phyloP scores from a whole-genome alignment of 2,888 invertebrate genomes.

The Luperina testacea region DNA sequence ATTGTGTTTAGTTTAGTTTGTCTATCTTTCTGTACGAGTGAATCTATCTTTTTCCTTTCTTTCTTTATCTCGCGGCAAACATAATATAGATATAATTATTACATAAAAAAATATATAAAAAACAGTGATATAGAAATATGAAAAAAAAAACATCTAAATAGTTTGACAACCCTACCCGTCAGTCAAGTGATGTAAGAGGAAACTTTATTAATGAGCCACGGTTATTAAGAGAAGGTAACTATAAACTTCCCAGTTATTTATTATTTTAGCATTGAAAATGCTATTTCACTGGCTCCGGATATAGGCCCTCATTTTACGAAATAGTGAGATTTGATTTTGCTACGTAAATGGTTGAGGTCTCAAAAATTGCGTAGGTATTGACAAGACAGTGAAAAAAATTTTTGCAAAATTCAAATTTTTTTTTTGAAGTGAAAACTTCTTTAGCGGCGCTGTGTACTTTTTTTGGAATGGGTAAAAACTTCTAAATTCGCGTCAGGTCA shows the following conservation, averaged over 20 bases:
- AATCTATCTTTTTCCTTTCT: not conserved
- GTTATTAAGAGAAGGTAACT: not conserved
- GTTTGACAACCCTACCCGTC: conserved; percentile 49
- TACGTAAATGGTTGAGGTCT: no score
- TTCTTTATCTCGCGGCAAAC: not conserved
- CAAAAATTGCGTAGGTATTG: no score
- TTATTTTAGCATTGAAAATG: not conserved
- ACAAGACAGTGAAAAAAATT: no score
- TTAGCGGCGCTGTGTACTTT: no score
- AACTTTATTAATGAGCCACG: conserved; percentile 36
- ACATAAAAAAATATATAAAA: not conserved
- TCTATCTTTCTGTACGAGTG: not conserved
- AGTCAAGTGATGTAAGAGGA: conserved; percentile 6
- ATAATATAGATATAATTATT: not conserved
- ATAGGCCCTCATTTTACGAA: no score
- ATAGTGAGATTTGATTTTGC: no score
- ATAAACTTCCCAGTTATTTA: not conserved
- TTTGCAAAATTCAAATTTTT: no score
- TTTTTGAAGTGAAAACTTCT: no score
- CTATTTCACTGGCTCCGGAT: no score
- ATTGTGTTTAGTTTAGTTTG: not conserved
- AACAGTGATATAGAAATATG: rapidly evolving
- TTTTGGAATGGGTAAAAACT: no score
- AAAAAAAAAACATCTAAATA: not conserved
- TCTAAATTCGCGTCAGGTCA: no score